These are phyloP conservation scores for Aegotheles bennettii DNA, from an alignment of 2,113 vertebrate species.

Conservation along the genomic window DNA sequence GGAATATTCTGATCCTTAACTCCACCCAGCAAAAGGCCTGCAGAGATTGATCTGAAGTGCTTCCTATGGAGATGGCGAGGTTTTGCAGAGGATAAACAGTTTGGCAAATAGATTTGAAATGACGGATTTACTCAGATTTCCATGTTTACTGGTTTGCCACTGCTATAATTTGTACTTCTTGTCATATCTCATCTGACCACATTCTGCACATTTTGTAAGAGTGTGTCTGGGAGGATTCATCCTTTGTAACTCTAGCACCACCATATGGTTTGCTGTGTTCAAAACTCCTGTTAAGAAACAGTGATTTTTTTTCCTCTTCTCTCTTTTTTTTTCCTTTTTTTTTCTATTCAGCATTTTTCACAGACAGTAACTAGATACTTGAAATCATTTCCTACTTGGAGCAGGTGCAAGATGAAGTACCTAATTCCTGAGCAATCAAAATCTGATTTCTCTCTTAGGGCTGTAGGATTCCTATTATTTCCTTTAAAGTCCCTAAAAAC, in stretches of 20 bases:
- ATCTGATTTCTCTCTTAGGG: not conserved
- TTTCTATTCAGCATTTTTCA: not conserved
- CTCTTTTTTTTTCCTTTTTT: fast-evolving
- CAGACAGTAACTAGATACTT: not conserved
- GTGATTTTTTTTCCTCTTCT: not conserved
- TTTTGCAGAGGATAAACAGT: slow-evolving; percentile 40
- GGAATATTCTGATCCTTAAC: not conserved
- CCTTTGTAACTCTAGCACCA: slow-evolving; percentile 65
- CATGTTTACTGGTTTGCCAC: slow-evolving; percentile 49
- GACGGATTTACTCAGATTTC: slow-evolving; percentile 50
- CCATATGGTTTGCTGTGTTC: slow-evolving; percentile 46
- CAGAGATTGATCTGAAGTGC: slow-evolving; percentile 20
- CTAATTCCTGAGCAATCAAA: not conserved
- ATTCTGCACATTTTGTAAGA: not conserved
- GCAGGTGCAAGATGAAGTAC: not conserved
- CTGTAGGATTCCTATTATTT: not conserved
- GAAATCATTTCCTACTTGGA: not conserved
- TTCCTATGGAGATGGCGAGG: slow-evolving; percentile 20
- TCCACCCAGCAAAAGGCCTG: slow-evolving; percentile 20
- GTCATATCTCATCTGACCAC: slow-evolving; percentile 22
- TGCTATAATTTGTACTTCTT: slow-evolving; percentile 43
- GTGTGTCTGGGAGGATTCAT: not conserved
- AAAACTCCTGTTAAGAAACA: not conserved
- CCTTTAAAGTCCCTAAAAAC: not conserved
- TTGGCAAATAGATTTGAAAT: slow-evolving; percentile 65